These are phyloP conservation scores for Drosophila mojavensis DNA, from an alignment of 1,140 invertebrate genomes.

Conservation along the genomic window DNA sequence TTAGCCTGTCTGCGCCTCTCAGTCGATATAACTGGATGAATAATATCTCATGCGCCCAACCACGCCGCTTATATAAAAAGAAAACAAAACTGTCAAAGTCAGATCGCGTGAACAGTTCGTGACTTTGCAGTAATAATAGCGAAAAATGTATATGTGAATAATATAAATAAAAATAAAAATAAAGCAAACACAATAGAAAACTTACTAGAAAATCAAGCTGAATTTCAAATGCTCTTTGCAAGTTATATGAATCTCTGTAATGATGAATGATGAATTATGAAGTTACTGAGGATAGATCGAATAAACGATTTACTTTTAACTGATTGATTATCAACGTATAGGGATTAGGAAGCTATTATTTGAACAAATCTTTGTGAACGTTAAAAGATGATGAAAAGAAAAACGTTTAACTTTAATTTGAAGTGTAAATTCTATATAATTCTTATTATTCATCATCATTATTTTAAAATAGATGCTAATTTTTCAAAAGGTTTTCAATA, in stretches of 20 bases:
- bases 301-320: no score
- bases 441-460: no score
- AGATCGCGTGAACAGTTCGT: constrained; percentile 52
- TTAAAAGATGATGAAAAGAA: no score
- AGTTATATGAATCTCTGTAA: neutral
- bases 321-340: no score
- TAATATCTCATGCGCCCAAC: constrained; percentile 69
- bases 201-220: neutral
- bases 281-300: no score
- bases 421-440: no score
- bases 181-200: constrained; percentile 7
- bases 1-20: constrained; percentile 14
- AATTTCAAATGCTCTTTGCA: constrained; percentile 19
- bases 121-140: constrained; percentile 68
- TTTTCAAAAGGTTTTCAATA: no score
- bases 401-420: no score
- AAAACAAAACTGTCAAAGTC: constrained; percentile 58
- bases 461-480: no score
- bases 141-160: constrained; percentile 35
- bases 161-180: constrained; percentile 13
- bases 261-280: no score
- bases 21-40: constrained; percentile 38
- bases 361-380: no score
- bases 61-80: constrained; percentile 43
- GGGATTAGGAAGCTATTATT: no score